Percentiles rank a stretch among this genome's conserved stretches.
Evolutionary conservation across 2,797 vertebrate genomes (phyloP).

Genomic region (Tapera naevia): DNA sequence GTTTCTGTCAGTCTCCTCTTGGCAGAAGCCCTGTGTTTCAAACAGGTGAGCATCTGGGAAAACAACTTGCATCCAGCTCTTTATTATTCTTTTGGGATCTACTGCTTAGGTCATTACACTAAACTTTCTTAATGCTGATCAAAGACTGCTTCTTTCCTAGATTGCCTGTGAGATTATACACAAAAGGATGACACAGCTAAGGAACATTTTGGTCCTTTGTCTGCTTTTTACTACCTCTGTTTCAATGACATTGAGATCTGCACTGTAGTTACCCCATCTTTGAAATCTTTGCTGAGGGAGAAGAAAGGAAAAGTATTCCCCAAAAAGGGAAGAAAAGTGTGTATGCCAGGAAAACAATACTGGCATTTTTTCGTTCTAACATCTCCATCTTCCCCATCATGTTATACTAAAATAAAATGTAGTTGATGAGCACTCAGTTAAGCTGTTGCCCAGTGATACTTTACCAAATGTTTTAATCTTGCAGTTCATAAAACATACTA

Average conservation of each 20-base stretch:
- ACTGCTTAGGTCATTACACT: background rate
- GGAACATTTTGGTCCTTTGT: background rate
- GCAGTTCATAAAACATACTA: background rate
- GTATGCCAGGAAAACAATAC: background rate
- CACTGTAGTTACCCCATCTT: background rate
- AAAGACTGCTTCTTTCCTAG: background rate
- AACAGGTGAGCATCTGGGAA: conserved; percentile 70
- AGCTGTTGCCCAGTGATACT: background rate
- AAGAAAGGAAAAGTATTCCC: background rate
- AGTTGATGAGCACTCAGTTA: background rate
- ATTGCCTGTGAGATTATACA: background rate
- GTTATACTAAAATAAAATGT: background rate
- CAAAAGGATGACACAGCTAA: background rate
- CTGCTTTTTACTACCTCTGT: background rate
- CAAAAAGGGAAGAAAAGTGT: background rate
- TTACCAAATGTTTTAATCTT: background rate
- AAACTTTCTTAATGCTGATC: background rate
- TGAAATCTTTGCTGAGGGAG: background rate
- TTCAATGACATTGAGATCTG: background rate
- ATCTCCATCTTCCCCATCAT: background rate
- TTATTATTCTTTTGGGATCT: background rate
- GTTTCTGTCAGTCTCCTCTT: conserved; percentile 76
- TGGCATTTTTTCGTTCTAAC: background rate
- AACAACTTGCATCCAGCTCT: background rate
- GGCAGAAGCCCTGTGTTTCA: conserved; percentile 85